Percentiles rank a stretch among this genome's conserved stretches.
These are phyloP conservation scores for Hydractinia echinata DNA, from an alignment of 30 jellyfish, hydroid and myxozoan genomes.

Conservation along the genomic window DNA sequence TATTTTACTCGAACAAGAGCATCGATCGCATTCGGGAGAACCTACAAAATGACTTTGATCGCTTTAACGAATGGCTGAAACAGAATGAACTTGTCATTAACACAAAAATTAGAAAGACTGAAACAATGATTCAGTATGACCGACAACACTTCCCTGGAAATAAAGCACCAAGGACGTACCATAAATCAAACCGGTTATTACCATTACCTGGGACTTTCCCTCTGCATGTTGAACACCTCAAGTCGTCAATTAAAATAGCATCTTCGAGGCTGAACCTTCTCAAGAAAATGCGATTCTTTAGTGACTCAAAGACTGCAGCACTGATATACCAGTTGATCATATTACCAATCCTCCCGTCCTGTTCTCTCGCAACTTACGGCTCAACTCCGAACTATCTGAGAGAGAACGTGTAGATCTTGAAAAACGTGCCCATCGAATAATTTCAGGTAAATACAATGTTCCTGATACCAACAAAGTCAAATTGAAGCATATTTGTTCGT, in stretches of 20 bases:
- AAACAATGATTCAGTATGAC: slow-evolving; percentile 43
- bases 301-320: slow-evolving; percentile 16
- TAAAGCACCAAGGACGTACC: slow-evolving; percentile 21
- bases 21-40: slow-evolving; percentile 26
- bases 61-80: slow-evolving; percentile 40
- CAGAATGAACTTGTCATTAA: slow-evolving; percentile 38
- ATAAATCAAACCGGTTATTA: slow-evolving; percentile 36
- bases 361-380: slow-evolving; percentile 10
- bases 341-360: too few relatives aligned
- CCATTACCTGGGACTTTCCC: slow-evolving; percentile 25
- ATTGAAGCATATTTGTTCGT: not conserved
- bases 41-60: slow-evolving; percentile 19
- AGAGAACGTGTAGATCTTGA: not conserved
- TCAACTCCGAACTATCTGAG: not conserved
- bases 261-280: slow-evolving; percentile 24
- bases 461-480: slow-evolving; percentile 1
- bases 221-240: slow-evolving; percentile 36
- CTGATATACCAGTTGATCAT: slow-evolving; percentile 10
- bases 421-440: not conserved
- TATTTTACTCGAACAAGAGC: slow-evolving; percentile 26
- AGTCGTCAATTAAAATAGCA: slow-evolving; percentile 30
- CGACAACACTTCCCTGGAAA: slow-evolving; percentile 31
- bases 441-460: slow-evolving; percentile 2
- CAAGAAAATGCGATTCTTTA: slow-evolving; percentile 38
- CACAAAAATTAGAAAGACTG: slow-evolving; percentile 41